These are phyloP conservation scores for Trisateles emortualis DNA, from an alignment of 2,888 invertebrate species.

Conservation along the genomic window DNA sequence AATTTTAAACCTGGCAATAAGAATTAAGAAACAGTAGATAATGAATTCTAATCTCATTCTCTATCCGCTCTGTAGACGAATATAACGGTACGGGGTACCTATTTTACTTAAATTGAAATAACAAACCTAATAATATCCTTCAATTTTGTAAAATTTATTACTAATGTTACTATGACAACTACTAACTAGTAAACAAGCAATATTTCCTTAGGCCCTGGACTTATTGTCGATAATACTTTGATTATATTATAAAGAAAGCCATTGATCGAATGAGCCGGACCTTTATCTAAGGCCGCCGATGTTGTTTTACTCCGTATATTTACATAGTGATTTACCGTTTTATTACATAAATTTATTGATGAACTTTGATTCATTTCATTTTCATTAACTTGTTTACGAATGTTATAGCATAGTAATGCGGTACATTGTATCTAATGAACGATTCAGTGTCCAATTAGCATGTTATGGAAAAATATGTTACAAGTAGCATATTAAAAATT, in stretches of 20 bases:
- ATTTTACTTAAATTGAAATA: too few relatives aligned
- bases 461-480: too few relatives aligned
- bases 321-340: not conserved
- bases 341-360: slow-evolving; percentile 26
- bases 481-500: too few relatives aligned
- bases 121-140: too few relatives aligned
- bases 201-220: not conserved
- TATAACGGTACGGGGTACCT: too few relatives aligned
- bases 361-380: slow-evolving; percentile 8
- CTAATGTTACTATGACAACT: not conserved
- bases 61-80: too few relatives aligned
- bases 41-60: too few relatives aligned
- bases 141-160: too few relatives aligned
- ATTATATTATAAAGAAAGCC: not conserved
- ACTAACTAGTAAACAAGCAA: not conserved
- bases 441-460: not conserved
- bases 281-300: not conserved
- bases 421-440: not conserved
- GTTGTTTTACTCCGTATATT: not conserved
- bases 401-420: not conserved
- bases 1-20: too few relatives aligned
- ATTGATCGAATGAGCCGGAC: not conserved
- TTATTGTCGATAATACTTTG: not conserved
- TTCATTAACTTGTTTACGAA: not conserved
- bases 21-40: too few relatives aligned